A percentile compares a stretch with the other conserved stretches of the same genome.
Conservation (phyloP, 2,888 invertebrate genomes). For the Odontothrips loti region DNA sequence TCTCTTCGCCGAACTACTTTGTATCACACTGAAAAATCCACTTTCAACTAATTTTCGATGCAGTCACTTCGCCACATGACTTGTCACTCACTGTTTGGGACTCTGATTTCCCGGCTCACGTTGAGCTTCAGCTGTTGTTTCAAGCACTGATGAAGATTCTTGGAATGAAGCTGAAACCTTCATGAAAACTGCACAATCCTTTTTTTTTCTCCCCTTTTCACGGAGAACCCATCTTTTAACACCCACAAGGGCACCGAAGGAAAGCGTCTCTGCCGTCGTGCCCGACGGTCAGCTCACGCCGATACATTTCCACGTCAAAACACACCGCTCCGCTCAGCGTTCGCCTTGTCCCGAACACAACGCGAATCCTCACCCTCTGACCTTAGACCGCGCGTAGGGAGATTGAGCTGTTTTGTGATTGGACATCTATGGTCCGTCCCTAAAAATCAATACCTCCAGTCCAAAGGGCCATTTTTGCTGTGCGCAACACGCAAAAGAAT, state of each 20-base stretch:
- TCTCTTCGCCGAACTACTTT: neutral
- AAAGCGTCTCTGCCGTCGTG: neutral
- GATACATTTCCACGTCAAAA: conserved; percentile 26
- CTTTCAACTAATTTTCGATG: neutral
- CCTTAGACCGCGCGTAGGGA: conserved; percentile 18
- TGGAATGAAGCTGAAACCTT: neutral
- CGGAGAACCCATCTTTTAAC: conserved; percentile 17
- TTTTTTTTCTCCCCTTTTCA: neutral
- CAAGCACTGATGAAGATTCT: neutral
- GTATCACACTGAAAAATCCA: neutral
- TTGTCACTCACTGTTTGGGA: conserved; percentile 18
- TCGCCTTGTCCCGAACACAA: neutral
- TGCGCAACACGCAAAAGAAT: conserved; percentile 25
- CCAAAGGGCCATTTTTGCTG: conserved; percentile 16
- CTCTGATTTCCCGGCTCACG: conserved; percentile 11
- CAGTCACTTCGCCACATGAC: conserved; percentile 2
- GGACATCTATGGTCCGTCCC: conserved; percentile 25
- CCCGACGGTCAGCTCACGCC: neutral
- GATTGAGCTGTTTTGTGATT: conserved; percentile 26
- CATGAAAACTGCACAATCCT: neutral
- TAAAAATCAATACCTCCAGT: conserved; percentile 18
- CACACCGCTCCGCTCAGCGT: conserved; percentile 3
- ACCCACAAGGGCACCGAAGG: neutral
- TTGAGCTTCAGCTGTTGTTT: neutral
- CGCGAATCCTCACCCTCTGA: conserved; percentile 21